A percentile compares a stretch with the other conserved stretches of the same genome.
Evolutionary conservation across 2,888 invertebrate genomes (phyloP).

Genomic region (Melieria crassipennis): DNA sequence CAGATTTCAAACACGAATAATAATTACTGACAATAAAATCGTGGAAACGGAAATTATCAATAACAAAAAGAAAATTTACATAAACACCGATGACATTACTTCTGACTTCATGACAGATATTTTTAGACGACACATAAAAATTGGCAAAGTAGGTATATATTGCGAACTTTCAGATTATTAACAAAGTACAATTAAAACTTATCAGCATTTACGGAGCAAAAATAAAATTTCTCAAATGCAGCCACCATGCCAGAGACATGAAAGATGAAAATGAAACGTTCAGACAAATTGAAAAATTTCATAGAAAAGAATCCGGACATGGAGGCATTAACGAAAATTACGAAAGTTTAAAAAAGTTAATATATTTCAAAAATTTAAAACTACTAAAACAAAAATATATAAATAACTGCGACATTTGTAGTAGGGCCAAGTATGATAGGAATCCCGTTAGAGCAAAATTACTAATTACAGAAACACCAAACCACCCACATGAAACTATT

Average conservation of each 20-base stretch:
- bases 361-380: not conserved
- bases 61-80: not conserved
- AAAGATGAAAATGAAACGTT: not conserved
- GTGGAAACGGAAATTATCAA: not conserved
- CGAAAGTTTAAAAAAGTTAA: too few relatives aligned
- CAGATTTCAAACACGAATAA: not conserved
- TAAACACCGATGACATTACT: not conserved
- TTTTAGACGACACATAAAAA: not conserved
- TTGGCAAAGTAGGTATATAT: not conserved
- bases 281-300: constrained; percentile 5
- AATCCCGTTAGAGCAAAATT: not conserved
- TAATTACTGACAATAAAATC: not conserved
- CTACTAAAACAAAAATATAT: constrained; percentile 1
- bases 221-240: not conserved
- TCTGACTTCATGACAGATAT: not conserved
- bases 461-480: not conserved
- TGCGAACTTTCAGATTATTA: constrained; percentile 3
- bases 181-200: not conserved
- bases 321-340: not conserved
- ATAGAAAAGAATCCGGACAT: constrained; percentile 2
- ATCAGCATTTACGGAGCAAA: not conserved
- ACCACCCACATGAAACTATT: not conserved
- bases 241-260: not conserved
- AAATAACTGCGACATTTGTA: constrained; percentile 8
- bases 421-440: constrained; percentile 3